phyloP scores from a whole-genome alignment of 1,140 invertebrate species.

The Helicoverpa armigera region DNA sequence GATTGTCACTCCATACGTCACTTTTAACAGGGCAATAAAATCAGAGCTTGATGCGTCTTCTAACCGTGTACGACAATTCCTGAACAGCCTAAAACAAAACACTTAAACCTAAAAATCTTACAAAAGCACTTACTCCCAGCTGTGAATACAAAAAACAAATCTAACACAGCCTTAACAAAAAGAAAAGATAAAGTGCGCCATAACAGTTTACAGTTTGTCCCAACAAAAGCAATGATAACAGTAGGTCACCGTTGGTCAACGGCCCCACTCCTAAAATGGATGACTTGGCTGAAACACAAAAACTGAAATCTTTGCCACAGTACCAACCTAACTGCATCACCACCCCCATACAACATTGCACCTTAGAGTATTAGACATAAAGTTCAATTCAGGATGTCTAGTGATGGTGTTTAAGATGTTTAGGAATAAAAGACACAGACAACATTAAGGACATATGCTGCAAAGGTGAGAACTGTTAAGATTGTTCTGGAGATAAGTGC shows the following conservation, averaged over 20 bases:
- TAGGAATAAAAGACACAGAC: not conserved
- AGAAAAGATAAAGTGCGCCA: conserved; percentile 36
- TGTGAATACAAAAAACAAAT: conserved; percentile 15
- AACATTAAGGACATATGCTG: conserved; percentile 70
- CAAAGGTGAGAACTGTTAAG: conserved; percentile 66
- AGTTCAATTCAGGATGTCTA: not conserved
- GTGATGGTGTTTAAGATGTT: not conserved
- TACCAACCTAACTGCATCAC: conserved; percentile 8
- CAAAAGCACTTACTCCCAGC: too few species aligned
- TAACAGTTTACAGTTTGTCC: conserved; percentile 44
- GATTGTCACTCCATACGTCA: too few species aligned
- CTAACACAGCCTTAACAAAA: conserved; percentile 29
- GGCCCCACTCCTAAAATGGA: conserved; percentile 63
- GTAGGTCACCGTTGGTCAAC: conserved; percentile 59
- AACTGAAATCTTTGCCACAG: conserved; percentile 42
- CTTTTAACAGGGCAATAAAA: not conserved
- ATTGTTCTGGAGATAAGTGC: conserved; percentile 53
- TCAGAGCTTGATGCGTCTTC: not conserved
- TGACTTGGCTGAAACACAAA: conserved; percentile 62
- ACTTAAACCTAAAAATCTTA: too few species aligned
- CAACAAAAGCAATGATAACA: conserved; percentile 51
- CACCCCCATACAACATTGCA: not conserved
- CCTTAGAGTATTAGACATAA: not conserved
- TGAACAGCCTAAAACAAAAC: too few species aligned
- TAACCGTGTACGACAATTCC: too few species aligned